Evolutionary conservation across 2,113 vertebrate genomes (phyloP), one percentile per base, ranked within the genome.

Genomic region (Lepisosteus osseus): DNA sequence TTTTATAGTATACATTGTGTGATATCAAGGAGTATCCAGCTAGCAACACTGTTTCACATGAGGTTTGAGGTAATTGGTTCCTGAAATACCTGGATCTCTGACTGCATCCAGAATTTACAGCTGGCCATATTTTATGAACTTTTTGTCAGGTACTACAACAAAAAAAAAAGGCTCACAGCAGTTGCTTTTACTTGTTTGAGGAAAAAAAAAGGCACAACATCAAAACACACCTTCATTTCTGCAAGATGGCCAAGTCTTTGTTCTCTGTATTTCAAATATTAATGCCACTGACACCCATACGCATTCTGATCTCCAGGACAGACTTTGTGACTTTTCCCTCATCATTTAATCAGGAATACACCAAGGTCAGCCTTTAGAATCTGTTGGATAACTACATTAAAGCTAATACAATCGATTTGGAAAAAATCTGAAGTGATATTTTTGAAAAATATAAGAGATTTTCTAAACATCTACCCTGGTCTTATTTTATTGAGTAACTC

Each of bases 61-160:
- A 93, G 85, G 79, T 92, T 91, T 94, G 94, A 96, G 94, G 94
- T 94, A 94, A 95, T 80, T 90, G 87, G 92, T 94, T 95, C 86
- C 89, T 92, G 90, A 88, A 92, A 88, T 82, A 90, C 83, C 90
- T 92, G 93, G 90, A 93, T 86, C 84, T 85, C 84, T 88, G 76
- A 86, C 79, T 88, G 86, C 81, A 86, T 87, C 91, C 92, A 90
- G 91, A 89, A 86, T 81, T 84, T 71, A 86, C 73, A 86, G 80
- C 83, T 87, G 87, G 86, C 84, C 82, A 85, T 84, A 83, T 82
- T 87, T 81, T 79, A 71, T 77, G 84, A 65, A 67, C 65, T 54
- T 74, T 74, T 79, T 78, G 68, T 78, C 72, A 83, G 79, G 61
- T 79, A 77, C 81, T 84, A 84, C 56, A 82, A 75, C 79, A 85